Percentiles rank a stretch among this genome's conserved stretches.
Conservation (phyloP, 2,797 vertebrate genomes). For the Champsocephalus esox region DNA sequence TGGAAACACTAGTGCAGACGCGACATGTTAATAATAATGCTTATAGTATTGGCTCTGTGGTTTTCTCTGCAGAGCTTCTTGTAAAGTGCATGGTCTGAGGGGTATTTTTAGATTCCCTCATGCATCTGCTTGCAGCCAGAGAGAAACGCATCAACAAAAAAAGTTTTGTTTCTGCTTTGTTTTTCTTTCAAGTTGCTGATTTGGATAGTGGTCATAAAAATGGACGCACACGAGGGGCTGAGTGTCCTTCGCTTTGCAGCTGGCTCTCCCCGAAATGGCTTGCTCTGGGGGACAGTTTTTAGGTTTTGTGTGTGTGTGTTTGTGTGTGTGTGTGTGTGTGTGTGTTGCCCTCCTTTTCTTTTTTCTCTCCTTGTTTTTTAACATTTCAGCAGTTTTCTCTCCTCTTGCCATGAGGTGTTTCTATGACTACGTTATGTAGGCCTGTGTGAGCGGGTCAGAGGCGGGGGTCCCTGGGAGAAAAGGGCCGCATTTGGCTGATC, state of each 20-base stretch:
- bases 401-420: slow-evolving; percentile 92
- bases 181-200: slow-evolving; percentile 67
- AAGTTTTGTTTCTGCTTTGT: slow-evolving; percentile 54
- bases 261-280: slow-evolving; percentile 72
- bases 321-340: slow-evolving; percentile 15
- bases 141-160: slow-evolving; percentile 3
- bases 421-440: slow-evolving; percentile 93
- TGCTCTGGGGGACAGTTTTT: slow-evolving; percentile 69
- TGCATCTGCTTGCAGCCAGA: slow-evolving; percentile 38
- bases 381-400: slow-evolving; percentile 85
- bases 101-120: slow-evolving; percentile 58
- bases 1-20: slow-evolving; percentile 52
- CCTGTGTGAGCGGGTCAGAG: slow-evolving; percentile 86
- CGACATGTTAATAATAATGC: slow-evolving; percentile 80
- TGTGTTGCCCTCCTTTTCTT: slow-evolving; percentile 57
- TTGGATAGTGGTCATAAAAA: slow-evolving; percentile 66
- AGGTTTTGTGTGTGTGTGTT: slow-evolving; percentile 48
- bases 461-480: slow-evolving; percentile 94
- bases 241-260: slow-evolving; percentile 77
- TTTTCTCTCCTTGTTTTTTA: slow-evolving; percentile 43
- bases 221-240: slow-evolving; percentile 49
- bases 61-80: slow-evolving; percentile 42
- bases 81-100: slow-evolving; percentile 42
- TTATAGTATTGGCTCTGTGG: slow-evolving; percentile 56
- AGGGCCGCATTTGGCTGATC: slow-evolving; percentile 97